Evolutionary conservation across 2,888 invertebrate species (phyloP).

Genomic region (Rhagonycha fulva): DNA sequence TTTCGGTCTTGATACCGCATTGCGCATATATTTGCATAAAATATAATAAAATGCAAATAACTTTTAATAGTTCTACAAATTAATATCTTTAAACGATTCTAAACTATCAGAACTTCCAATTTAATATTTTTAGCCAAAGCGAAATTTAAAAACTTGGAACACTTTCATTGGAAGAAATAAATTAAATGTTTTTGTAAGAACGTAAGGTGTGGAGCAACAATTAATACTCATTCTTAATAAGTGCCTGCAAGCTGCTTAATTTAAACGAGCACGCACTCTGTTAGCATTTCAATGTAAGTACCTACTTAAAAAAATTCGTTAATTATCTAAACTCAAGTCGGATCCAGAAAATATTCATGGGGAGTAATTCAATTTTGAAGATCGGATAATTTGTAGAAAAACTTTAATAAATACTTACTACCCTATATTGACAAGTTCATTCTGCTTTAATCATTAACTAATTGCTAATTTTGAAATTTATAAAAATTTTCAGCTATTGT

Average conservation of each 20-base stretch:
- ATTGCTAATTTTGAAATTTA: too few relatives aligned
- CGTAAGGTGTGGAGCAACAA: neutral
- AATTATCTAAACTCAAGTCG: neutral
- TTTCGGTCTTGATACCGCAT: conserved; percentile 4
- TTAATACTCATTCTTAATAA: neutral
- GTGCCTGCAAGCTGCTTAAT: neutral
- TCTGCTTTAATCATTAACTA: neutral
- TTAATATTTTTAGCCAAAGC: neutral
- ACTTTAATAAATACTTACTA: neutral
- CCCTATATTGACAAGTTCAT: neutral
- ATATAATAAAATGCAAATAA: neutral
- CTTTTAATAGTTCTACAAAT: neutral
- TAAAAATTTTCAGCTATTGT: too few relatives aligned
- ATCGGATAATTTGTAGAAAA: neutral
- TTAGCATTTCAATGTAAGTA: neutral
- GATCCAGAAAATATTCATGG: neutral
- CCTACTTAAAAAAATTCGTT: neutral
- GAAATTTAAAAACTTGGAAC: neutral
- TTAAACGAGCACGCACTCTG: neutral
- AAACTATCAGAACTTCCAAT: neutral
- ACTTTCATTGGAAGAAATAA: neutral
- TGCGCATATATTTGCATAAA: conserved; percentile 12
- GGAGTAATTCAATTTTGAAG: neutral
- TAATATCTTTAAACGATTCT: neutral
- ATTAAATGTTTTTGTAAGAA: neutral